Conservation (phyloP, 2,113 vertebrate species). For the Chelonoidis abingdonii region DNA sequence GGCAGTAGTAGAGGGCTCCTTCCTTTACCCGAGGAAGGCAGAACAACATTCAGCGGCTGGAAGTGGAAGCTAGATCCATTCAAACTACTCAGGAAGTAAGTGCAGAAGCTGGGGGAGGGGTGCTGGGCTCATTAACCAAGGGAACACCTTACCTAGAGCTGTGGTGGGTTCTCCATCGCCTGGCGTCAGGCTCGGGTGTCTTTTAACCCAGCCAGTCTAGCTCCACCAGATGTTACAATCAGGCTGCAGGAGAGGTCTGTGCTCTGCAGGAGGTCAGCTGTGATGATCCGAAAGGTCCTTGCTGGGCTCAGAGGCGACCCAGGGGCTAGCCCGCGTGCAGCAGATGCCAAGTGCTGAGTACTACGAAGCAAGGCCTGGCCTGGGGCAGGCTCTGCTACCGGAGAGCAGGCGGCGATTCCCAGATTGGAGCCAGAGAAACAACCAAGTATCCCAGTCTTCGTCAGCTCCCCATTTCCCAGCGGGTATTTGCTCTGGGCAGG, state of each 20-base stretch:
- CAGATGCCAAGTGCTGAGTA: background rate
- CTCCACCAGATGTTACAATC: background rate
- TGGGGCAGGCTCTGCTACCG: too few species aligned
- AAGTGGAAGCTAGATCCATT: background rate
- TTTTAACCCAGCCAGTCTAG: background rate
- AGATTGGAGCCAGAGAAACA: too few species aligned
- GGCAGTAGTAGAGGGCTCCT: background rate
- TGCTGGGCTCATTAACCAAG: accelerated
- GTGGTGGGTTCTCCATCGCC: background rate
- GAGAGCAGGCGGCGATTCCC: too few species aligned
- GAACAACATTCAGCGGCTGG: background rate
- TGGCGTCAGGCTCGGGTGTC: background rate
- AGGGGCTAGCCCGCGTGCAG: too few species aligned
- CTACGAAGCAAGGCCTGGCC: too few species aligned
- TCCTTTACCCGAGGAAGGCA: constrained; percentile 34
- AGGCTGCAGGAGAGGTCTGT: background rate
- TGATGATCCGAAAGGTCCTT: background rate
- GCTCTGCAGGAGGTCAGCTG: background rate
- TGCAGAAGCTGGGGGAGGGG: background rate
- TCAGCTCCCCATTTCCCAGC: background rate
- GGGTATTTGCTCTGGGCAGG: background rate
- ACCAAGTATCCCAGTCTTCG: too few species aligned
- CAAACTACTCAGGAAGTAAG: background rate
- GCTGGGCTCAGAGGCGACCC: background rate
- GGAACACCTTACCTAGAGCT: background rate